These are phyloP conservation scores for Panopea generosa DNA, from an alignment of 2,888 invertebrate genomes.

Conservation along the genomic window DNA sequence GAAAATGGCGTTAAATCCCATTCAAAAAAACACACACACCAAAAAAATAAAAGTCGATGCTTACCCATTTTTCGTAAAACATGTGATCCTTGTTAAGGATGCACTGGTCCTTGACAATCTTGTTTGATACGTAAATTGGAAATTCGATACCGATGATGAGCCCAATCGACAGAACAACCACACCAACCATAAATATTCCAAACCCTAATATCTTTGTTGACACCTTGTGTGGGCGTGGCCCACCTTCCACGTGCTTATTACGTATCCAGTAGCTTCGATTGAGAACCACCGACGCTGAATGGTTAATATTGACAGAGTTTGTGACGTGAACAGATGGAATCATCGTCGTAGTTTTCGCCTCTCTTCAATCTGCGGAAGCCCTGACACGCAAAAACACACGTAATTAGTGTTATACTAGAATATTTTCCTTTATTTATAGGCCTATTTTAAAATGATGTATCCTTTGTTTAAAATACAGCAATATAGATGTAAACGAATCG, in stretches of 20 bases:
- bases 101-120: constrained; percentile 69
- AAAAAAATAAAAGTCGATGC: too few relatives aligned
- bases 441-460: too few relatives aligned
- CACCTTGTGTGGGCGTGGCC: constrained; percentile 44
- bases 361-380: too few relatives aligned
- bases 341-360: not conserved
- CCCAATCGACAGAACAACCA: constrained; percentile 70
- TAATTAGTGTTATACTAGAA: too few relatives aligned
- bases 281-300: constrained; percentile 2
- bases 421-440: too few relatives aligned
- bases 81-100: constrained; percentile 62
- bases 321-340: constrained; percentile 1
- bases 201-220: constrained; percentile 70
- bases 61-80: constrained; percentile 74
- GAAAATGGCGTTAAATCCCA: too few relatives aligned
- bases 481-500: too few relatives aligned
- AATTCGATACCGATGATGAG: constrained; percentile 79
- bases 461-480: too few relatives aligned
- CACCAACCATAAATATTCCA: constrained; percentile 72
- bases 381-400: too few relatives aligned
- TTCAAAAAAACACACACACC: too few relatives aligned
- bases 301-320: not conserved
- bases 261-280: constrained; percentile 40
- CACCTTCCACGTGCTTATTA: constrained; percentile 1
- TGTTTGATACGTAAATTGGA: constrained; percentile 71